Evolutionary conservation across 2,797 vertebrate genomes (phyloP).

Genomic region (Pelobates cultripes): DNA sequence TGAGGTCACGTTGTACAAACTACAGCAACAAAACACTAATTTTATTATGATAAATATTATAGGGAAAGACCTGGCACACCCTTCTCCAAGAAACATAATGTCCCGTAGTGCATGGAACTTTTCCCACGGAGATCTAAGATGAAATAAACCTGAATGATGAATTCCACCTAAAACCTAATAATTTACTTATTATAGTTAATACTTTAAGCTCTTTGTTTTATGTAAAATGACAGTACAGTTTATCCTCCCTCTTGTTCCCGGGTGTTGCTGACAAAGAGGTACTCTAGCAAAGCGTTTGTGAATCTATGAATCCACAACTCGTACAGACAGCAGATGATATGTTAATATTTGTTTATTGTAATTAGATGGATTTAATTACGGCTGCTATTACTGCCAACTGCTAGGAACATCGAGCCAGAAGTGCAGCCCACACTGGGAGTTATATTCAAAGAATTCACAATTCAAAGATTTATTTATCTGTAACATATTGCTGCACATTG

Average conservation of each 20-base stretch:
- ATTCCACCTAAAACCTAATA: conserved; percentile 38
- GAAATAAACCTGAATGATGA: conserved; percentile 39
- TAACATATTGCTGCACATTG: too few species aligned
- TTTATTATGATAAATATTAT: neutral
- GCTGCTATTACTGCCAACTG: conserved; percentile 1
- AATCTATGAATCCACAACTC: conserved; percentile 10
- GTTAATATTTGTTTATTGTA: conserved; percentile 20
- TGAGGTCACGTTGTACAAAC: neutral
- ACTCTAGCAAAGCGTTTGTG: neutral
- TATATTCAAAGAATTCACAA: too few species aligned
- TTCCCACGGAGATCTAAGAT: conserved; percentile 42
- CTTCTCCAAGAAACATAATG: neutral
- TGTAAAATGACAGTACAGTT: conserved; percentile 45
- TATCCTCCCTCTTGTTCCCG: conserved; percentile 28
- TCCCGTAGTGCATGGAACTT: neutral
- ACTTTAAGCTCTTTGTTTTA: conserved; percentile 44
- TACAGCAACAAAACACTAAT: neutral
- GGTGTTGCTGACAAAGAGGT: conserved; percentile 31
- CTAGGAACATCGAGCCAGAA: conserved; percentile 2
- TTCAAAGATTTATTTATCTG: too few species aligned
- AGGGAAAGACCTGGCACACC: neutral
- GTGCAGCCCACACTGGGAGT: conserved; percentile 5
- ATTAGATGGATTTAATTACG: conserved; percentile 17
- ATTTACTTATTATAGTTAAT: conserved; percentile 40
- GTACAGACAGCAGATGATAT: neutral